Base-by-base conservation (phyloP, 2,888 invertebrate genomes). In the Clanis bilineata region DNA sequence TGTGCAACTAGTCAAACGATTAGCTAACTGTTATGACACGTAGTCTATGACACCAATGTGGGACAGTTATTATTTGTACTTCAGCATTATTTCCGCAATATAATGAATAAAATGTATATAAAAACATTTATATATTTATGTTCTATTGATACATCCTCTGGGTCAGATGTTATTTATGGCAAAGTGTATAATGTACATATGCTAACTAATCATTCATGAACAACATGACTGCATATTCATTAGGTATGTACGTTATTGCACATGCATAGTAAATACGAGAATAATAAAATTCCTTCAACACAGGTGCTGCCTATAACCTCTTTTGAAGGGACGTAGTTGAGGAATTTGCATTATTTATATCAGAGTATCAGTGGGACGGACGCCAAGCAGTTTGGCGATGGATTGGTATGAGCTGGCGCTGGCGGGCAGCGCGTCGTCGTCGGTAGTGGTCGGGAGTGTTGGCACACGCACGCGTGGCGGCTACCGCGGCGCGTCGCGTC, bases 291-390 rank as follows among this genome's bases (percentile, higher is more conserved):
- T n/a, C n/a, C n/a, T n/a, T n/a, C n/a, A 41, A 15, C 15, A 18
- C 15, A 28, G 15, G 18, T 32, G 28, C 18, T 23, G 9, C 32
- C 28, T 58, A 60, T 15, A 43, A 59, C n/a, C n/a, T 60, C 41
- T 41, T 18, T 64, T 64, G 63, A 62, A 65, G 18, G 62, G 61
- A 62, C 41, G 58, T 56, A 47, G 63, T 73, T 72, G 57, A 58
- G 47, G 68, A 72, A 75, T 71, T 59, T 68, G 74, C 65, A 68
- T 76, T 78, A 77, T 80, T 74, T 69, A 32, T 32, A 32, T 51
- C 18, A 28, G 51, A 51, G 7, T 18, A 51, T 51, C 9, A 32
- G 18, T 51, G 32, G 51, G 51, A 15, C 4, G 15, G 10, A 18
- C 28, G 51, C 51, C 51, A 51, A 51, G 18, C 51, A 15, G 32